Base-by-base conservation (phyloP, 1,140 invertebrate genomes). In the Drosophila neocordata region DNA sequence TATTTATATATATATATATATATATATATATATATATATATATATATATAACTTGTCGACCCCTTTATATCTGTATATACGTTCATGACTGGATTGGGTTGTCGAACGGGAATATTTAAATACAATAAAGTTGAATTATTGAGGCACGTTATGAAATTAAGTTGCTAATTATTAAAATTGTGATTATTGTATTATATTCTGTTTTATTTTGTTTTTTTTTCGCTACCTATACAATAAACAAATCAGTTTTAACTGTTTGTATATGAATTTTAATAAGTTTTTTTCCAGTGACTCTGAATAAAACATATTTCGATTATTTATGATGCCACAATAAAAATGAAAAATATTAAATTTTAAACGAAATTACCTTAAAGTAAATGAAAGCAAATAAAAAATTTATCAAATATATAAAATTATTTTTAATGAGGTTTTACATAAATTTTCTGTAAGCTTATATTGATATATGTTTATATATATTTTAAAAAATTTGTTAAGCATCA, bases 161-260 rank as follows among this genome's bases (percentile, higher is more conserved):
- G 71, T 73, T 70, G 62, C 71, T 55, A 66, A 73, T 44, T 55
- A 73, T 20, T 65, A 31, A 20, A 31, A 65, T 73, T 73, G 52
- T 51, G 48, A 51, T 48, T 48, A 20, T 20, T 11, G 41, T 24
- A 31, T 31, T 31, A 31, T 31, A 4, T 48, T 48, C 41, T 20
- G 18, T 9, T 48, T 48, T 8, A 20, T 48, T 15, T 9, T 48
- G 7, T 13, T 15, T 44, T 44, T 44, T 72, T 72, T 27, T 51
- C 55, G 69, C 37, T 44, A 15, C 15, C 15, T 20, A 8, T 9
- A 15, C 41, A 20, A 48, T 48, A 18, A 48, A 48, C 41, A 48
- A 48, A 48, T 48, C 41, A 48, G 15, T 18, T 48, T 48, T 20
- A 41, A 11, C 18, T 48, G 41, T 11, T 11, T 9, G n/a, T 8